Percentiles rank a stretch among this genome's conserved stretches.
phyloP scores from a whole-genome alignment of 2,113 vertebrate genomes.

The Spilogale gracilis region DNA sequence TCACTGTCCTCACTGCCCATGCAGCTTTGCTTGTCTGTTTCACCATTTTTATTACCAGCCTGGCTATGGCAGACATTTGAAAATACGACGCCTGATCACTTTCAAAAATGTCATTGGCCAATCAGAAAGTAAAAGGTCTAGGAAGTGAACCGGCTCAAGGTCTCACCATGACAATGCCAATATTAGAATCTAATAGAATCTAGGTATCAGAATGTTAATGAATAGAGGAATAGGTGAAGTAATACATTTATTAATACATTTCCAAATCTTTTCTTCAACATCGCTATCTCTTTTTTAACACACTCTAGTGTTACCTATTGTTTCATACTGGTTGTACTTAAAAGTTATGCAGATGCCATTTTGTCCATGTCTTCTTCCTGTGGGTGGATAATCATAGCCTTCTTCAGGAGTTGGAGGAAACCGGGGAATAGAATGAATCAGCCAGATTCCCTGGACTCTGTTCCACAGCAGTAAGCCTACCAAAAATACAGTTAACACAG shows the following conservation, averaged over 20 bases:
- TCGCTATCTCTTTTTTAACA: not conserved
- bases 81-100: not conserved
- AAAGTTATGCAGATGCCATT: constrained; percentile 92
- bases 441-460: constrained; percentile 94
- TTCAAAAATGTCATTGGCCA: not conserved
- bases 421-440: constrained; percentile 93
- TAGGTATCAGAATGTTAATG: not conserved
- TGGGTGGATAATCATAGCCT: constrained; percentile 92
- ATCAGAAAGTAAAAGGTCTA: not conserved
- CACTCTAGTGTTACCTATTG: constrained; percentile 88
- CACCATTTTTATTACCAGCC: not conserved
- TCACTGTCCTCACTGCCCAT: not conserved
- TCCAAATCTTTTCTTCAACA: not conserved
- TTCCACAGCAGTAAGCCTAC: constrained; percentile 93
- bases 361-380: constrained; percentile 91
- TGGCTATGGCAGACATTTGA: not conserved
- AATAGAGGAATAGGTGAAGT: not conserved
- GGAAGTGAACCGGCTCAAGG: not conserved
- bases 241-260: not conserved
- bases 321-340: constrained; percentile 89
- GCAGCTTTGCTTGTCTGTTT: not conserved
- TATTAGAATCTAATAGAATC: not conserved
- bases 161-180: not conserved
- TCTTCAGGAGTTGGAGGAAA: constrained; percentile 93
- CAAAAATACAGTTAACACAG: constrained; percentile 55